These are phyloP conservation scores for Anthoptus insignis DNA, from an alignment of 2,888 invertebrate species.

Conservation along the genomic window DNA sequence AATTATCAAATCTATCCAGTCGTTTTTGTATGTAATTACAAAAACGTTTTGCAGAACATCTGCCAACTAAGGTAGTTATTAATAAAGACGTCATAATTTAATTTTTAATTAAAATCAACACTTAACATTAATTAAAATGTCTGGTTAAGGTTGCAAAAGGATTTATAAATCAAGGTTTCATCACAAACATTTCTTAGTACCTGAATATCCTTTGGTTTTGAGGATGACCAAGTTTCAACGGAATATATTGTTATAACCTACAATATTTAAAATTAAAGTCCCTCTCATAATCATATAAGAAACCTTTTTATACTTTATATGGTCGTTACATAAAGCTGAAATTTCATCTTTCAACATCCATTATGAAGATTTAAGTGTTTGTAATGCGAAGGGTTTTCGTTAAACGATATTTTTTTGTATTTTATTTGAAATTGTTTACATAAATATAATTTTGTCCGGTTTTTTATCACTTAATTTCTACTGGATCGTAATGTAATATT, in stretches of 20 bases:
- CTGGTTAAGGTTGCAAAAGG: not conserved
- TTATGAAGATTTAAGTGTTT: constrained; percentile 14
- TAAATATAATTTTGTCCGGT: not conserved
- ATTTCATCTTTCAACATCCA: constrained; percentile 33
- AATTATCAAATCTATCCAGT: too few relatives aligned
- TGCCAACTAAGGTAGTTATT: too few relatives aligned
- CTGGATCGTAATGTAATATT: constrained; percentile 1
- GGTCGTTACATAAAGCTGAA: constrained; percentile 25
- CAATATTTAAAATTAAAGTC: constrained; percentile 15
- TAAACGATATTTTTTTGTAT: constrained; percentile 1
- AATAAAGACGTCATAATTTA: too few relatives aligned
- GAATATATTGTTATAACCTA: constrained; percentile 3
- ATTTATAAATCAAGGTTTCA: not conserved
- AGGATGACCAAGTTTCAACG: not conserved
- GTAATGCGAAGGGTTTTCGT: constrained; percentile 1
- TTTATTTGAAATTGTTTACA: not conserved
- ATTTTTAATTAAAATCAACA: not conserved
- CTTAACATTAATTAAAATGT: constrained; percentile 18
- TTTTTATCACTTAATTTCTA: constrained; percentile 3
- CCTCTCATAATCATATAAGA: constrained; percentile 16
- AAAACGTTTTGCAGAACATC: too few relatives aligned
- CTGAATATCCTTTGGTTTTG: not conserved
- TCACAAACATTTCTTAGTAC: not conserved
- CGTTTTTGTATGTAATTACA: too few relatives aligned
- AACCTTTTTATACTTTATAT: constrained; percentile 16